These are phyloP conservation scores for Liposcelis brunnea DNA, from an alignment of 2,888 invertebrate species.

Conservation along the genomic window DNA sequence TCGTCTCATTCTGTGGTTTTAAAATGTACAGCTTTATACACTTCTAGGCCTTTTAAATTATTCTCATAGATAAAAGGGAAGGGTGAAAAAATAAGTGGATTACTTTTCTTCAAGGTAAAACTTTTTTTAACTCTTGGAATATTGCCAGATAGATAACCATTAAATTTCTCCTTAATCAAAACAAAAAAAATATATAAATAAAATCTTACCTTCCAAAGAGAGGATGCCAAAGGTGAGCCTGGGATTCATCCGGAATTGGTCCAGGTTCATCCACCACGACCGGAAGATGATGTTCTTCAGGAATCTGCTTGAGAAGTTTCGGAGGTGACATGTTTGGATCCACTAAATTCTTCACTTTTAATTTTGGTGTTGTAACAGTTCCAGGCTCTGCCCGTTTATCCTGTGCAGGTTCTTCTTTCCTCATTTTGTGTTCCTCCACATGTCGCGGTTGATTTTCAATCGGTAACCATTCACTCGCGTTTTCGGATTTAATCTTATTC, in stretches of 20 bases:
- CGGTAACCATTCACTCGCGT: conserved; percentile 10
- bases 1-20: too few relatives aligned
- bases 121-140: too few relatives aligned
- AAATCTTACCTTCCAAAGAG: conserved; percentile 71
- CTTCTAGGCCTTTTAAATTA: too few relatives aligned
- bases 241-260: conserved; percentile 29
- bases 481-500: conserved; percentile 7
- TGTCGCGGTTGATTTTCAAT: conserved; percentile 24
- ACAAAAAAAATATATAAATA: conserved; percentile 12
- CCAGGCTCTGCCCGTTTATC: not conserved
- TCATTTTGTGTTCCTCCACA: conserved; percentile 18
- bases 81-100: too few relatives aligned
- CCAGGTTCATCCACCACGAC: not conserved
- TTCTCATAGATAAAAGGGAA: too few relatives aligned
- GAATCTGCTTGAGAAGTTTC: conserved; percentile 27
- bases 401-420: too few relatives aligned
- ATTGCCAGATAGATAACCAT: too few relatives aligned
- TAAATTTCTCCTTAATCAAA: too few relatives aligned
- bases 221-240: conserved; percentile 66
- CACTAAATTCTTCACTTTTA: conserved; percentile 30
- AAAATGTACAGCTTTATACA: too few relatives aligned
- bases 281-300: not conserved
- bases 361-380: conserved; percentile 22
- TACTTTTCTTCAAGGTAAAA: too few relatives aligned
- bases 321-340: conserved; percentile 23